Conservation (phyloP, 2,113 vertebrate genomes). For the Oceanodroma tethys region DNA sequence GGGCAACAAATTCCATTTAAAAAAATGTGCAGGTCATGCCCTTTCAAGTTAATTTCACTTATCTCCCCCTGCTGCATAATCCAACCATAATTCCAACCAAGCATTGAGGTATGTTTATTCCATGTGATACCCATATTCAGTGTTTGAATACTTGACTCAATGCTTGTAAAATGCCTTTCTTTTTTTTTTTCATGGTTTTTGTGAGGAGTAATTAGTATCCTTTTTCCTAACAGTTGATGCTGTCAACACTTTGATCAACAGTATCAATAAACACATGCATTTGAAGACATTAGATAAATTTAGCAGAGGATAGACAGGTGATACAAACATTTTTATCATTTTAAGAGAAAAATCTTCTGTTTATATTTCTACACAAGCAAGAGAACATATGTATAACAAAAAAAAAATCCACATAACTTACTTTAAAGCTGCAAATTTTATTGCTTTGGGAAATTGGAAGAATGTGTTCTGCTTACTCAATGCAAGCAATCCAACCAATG, state of each 20-base stretch:
- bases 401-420: neutral
- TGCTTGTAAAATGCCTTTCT: neutral
- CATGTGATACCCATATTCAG: neutral
- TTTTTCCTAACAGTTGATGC: neutral
- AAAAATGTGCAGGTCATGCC: slow-evolving; percentile 23
- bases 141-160: neutral
- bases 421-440: neutral
- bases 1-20: slow-evolving; percentile 1
- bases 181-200: neutral
- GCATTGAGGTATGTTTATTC: neutral
- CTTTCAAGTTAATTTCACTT: slow-evolving; percentile 42
- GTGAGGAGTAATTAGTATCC: neutral
- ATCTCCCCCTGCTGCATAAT: neutral
- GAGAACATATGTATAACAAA: neutral
- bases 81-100: neutral
- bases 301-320: neutral
- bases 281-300: neutral
- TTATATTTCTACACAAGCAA: neutral
- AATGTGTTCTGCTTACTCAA: neutral
- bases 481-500: neutral
- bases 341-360: neutral
- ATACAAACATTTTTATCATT: neutral
- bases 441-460: neutral
- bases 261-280: neutral
- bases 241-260: neutral